phyloP scores from a whole-genome alignment of 2,113 vertebrate species.

The Cairina moschata region DNA sequence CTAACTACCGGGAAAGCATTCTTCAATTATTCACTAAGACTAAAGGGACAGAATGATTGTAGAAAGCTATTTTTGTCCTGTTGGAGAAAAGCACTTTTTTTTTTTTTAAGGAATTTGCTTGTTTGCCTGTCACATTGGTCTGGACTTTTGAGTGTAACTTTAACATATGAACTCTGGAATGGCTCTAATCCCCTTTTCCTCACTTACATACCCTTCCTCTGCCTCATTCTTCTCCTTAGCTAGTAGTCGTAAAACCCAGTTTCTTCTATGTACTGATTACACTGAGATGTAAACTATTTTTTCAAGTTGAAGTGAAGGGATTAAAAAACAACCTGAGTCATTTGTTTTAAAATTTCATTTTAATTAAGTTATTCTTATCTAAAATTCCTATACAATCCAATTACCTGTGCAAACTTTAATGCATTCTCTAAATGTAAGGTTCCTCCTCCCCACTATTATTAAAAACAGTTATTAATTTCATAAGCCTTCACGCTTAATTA shows the following conservation, averaged over 20 bases:
- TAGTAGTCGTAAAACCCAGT: neutral
- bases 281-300: neutral
- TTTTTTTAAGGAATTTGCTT: neutral
- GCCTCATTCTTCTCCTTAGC: neutral
- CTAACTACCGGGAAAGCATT: constrained; percentile 24
- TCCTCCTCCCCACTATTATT: constrained; percentile 25
- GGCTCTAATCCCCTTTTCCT: neutral
- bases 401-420: constrained; percentile 57
- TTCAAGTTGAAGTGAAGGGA: neutral
- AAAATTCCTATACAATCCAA: constrained; percentile 34
- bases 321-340: neutral
- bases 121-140: neutral
- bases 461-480: constrained; percentile 55
- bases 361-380: constrained; percentile 54
- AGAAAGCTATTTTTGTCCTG: constrained; percentile 62
- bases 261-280: neutral
- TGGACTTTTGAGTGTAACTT: neutral
- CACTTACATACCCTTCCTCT: neutral
- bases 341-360: constrained; percentile 47
- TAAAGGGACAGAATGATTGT: constrained; percentile 44
- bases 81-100: neutral
- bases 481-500: constrained; percentile 50
- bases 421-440: neutral
- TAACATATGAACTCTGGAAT: neutral
- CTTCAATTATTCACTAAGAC: constrained; percentile 75